Evolutionary conservation across 2,888 invertebrate species (phyloP).

Genomic region (Didymodactylos carnosus): DNA sequence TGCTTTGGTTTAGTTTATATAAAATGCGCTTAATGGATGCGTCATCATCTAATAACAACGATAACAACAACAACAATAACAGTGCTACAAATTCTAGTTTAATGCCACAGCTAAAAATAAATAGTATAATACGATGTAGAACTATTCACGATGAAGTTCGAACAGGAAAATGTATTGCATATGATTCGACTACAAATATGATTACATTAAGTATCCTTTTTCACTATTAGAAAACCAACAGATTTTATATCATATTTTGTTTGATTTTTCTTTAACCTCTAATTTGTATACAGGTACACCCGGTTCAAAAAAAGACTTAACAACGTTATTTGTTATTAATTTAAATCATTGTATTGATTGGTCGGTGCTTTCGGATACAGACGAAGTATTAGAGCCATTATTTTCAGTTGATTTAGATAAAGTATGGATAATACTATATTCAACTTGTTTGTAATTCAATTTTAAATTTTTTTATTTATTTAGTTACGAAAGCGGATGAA

Average conservation of each 20-base stretch:
- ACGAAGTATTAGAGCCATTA: not conserved
- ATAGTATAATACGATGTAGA: not conserved
- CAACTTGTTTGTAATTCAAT: not conserved
- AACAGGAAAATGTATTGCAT: slow-evolving; percentile 36
- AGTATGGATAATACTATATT: too few relatives aligned
- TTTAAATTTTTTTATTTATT: not conserved
- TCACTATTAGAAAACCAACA: too few relatives aligned
- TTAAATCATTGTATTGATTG: not conserved
- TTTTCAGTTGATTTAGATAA: not conserved
- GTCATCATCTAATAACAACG: not conserved
- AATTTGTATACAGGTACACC: too few relatives aligned
- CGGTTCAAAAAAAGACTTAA: not conserved
- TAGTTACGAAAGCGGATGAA: not conserved
- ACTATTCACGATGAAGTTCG: not conserved
- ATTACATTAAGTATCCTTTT: not conserved
- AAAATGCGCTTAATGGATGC: not conserved
- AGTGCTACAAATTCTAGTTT: not conserved
- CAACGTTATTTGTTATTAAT: not conserved
- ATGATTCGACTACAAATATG: not conserved
- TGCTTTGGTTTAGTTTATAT: too few relatives aligned
- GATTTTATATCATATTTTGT: not conserved
- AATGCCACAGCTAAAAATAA: not conserved
- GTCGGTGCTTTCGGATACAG: not conserved
- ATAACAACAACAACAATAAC: too few relatives aligned
- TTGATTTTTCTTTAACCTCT: not conserved